Evolutionary conservation across 2,113 vertebrate genomes (phyloP), one percentile per base, ranked within the genome.

Genomic region (Sorex araneus): DNA sequence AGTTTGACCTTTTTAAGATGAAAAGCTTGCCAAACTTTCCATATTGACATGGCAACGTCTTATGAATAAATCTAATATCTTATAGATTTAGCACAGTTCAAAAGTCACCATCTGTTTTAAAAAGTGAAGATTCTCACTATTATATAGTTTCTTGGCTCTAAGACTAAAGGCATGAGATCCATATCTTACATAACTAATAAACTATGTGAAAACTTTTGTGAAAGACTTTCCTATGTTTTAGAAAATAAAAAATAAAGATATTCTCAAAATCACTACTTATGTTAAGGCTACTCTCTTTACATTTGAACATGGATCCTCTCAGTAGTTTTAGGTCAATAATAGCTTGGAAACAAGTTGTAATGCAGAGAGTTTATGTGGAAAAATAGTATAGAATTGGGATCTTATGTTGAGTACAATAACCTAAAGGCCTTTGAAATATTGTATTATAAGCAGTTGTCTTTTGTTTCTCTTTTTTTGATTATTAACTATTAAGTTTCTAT

Each of bases 61-160:
- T 87, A 92, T 93, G 75, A 94, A 96, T 93, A 94, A 95, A 92
- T 95, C 73, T 86, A 89, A 84, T 86, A 91, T 75, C 70, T 94
- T 96, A 94, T 84, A 96, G 76, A 94, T 89, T 96, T 93, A 94
- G 80, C 66, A 76, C 67, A 96, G 90, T 94, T 97, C 95, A 97
- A 92, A 95, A 95, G 47, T 87, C 91, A 92, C 77, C 91, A 94
- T 94, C 84, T 93, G 83, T 90, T 95, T 81, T 43, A 83, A 84
- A 76, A 94, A 89, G 30, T 93, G 54, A 76, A 81, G 34, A 19
- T 21, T 95, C 80, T 94, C 47, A 81, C 57, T 73, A 69, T 79
- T 91, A 82, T 25, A 75, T 18, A 78, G 77, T n/a, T 96, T 93
- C 40, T 84, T 87, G 47, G 73, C 93, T 69, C 10, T 92, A 74